A percentile compares a stretch with the other conserved stretches of the same genome.
Conservation (phyloP, 1,140 invertebrate species). For the Papilio helenus region DNA sequence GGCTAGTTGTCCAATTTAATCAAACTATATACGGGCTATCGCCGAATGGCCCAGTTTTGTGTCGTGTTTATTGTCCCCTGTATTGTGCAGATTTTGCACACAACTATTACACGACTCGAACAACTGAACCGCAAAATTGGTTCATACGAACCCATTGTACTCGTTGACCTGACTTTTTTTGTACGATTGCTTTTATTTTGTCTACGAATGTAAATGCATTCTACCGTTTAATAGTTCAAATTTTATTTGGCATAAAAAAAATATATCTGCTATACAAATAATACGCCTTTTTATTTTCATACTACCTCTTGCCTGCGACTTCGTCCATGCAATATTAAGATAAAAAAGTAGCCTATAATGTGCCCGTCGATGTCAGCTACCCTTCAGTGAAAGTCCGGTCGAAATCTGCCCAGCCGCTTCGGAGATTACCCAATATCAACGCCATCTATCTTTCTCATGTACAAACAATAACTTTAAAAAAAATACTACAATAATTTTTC, state of each 20-base stretch:
- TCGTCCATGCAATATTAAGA: too few species aligned
- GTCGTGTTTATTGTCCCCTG: background rate
- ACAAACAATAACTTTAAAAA: background rate
- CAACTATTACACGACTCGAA: conserved; percentile 9
- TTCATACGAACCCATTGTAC: conserved; percentile 3
- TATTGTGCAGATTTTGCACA: conserved; percentile 8
- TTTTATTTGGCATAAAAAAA: too few species aligned
- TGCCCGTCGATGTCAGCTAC: too few species aligned
- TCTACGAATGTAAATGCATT: too few species aligned
- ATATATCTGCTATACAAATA: too few species aligned
- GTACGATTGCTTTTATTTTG: background rate
- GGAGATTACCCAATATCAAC: too few species aligned
- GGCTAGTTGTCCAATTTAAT: background rate
- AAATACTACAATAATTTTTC: background rate
- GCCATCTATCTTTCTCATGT: background rate
- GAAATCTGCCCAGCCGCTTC: too few species aligned
- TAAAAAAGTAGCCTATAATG: too few species aligned
- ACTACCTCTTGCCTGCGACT: too few species aligned
- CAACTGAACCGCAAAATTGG: conserved; percentile 23
- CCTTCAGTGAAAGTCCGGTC: too few species aligned
- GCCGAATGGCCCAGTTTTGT: background rate
- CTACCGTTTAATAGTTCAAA: too few species aligned
- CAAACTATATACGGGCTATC: background rate
- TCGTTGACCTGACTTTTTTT: conserved; percentile 10
- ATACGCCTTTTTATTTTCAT: too few species aligned